A percentile compares a stretch with the other conserved stretches of the same genome.
Evolutionary conservation across 2,113 vertebrate genomes (phyloP).

Genomic region (Erythrocebus patas): DNA sequence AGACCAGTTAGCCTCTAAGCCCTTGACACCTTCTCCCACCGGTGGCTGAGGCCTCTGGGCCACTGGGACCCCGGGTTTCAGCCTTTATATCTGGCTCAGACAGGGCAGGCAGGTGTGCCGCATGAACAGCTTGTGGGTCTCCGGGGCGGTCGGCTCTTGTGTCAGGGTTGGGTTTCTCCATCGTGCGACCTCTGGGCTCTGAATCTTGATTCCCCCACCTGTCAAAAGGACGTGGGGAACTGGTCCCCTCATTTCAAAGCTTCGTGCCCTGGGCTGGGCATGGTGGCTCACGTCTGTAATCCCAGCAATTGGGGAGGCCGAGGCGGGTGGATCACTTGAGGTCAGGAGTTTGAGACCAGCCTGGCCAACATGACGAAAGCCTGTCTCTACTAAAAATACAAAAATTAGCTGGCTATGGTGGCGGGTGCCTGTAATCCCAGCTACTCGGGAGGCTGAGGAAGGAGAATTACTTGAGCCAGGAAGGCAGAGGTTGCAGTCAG

Average conservation of each 20-base stretch:
- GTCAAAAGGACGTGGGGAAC: neutral
- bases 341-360: no score
- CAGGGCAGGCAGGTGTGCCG: neutral
- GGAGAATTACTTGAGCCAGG: no score
- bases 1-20: neutral
- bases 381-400: no score
- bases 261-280: no score
- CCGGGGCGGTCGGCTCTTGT: fast-evolving
- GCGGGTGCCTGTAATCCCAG: no score
- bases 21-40: fast-evolving
- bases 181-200: fast-evolving
- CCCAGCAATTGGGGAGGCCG: no score
- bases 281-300: no score
- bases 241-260: neutral
- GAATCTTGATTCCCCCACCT: fast-evolving
- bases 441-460: no score
- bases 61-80: neutral
- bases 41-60: neutral
- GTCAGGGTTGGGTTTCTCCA: neutral
- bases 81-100: neutral
- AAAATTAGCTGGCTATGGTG: no score
- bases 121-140: fast-evolving
- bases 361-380: no score
- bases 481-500: no score
- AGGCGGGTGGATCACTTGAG: no score